Percentiles rank a stretch among this genome's conserved stretches.
phyloP scores from a whole-genome alignment of 2,113 vertebrate species.

The Gracilinanus agilis region DNA sequence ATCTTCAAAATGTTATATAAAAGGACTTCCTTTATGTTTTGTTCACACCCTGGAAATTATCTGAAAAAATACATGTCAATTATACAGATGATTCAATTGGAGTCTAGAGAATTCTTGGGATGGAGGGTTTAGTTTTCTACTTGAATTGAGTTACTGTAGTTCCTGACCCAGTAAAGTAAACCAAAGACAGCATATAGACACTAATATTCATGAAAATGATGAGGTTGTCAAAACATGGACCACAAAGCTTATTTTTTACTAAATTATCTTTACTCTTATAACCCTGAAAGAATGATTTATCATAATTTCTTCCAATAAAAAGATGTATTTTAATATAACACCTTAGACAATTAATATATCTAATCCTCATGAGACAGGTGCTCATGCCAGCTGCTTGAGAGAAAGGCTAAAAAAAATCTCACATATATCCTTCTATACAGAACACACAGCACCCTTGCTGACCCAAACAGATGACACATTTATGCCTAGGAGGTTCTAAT shows the following conservation, averaged over 20 bases:
- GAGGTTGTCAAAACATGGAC: slow-evolving; percentile 65
- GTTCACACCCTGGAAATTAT: slow-evolving; percentile 55
- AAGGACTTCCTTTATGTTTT: slow-evolving; percentile 64
- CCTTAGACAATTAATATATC: slow-evolving; percentile 63
- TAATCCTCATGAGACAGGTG: slow-evolving; percentile 54
- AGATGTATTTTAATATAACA: slow-evolving; percentile 58
- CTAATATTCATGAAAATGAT: slow-evolving; percentile 70
- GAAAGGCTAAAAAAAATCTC: slow-evolving; percentile 57
- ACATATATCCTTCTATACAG: background rate
- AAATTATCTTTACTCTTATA: slow-evolving; percentile 72
- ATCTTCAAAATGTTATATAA: background rate
- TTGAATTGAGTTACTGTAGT: slow-evolving; percentile 66
- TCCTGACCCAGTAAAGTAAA: slow-evolving; percentile 63
- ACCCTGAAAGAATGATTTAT: slow-evolving; percentile 67
- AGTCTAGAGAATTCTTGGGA: slow-evolving; percentile 32
- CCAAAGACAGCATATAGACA: slow-evolving; percentile 55
- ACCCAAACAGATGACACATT: slow-evolving; percentile 41
- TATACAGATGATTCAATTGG: slow-evolving; percentile 53
- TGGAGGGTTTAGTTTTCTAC: slow-evolving; percentile 52
- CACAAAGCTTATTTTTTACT: slow-evolving; percentile 63
- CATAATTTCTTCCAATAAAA: slow-evolving; percentile 64
- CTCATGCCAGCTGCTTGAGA: slow-evolving; percentile 26
- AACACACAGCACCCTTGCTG: slow-evolving; percentile 3
- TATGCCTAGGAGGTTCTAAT: slow-evolving; percentile 47
- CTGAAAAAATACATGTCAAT: slow-evolving; percentile 52